phyloP scores from a whole-genome alignment of 2,113 vertebrate species.

The Carassius auratus region DNA sequence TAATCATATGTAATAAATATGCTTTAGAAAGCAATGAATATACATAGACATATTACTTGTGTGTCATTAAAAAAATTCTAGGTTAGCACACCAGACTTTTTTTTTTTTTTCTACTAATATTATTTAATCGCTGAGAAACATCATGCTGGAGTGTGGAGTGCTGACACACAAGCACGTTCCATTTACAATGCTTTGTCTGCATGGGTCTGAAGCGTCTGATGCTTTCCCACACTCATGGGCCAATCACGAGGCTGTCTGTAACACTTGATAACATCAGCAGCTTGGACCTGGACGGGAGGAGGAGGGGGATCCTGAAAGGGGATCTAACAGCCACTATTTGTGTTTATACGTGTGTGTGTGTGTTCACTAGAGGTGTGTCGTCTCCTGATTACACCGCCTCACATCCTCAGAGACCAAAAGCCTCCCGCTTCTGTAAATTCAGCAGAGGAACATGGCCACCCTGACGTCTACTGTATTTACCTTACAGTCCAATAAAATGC shows the following conservation, averaged over 20 bases:
- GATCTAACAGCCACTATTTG: slow-evolving; percentile 7
- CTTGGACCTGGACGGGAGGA: slow-evolving; percentile 43
- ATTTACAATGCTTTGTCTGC: slow-evolving; percentile 52
- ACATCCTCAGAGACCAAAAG: slow-evolving; percentile 48
- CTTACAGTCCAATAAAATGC: not conserved
- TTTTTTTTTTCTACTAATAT: not conserved
- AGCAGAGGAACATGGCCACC: slow-evolving; percentile 40
- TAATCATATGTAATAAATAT: too few relatives aligned
- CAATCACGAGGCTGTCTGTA: slow-evolving; percentile 43
- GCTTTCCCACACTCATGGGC: slow-evolving; percentile 64
- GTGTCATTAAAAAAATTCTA: not conserved
- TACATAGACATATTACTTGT: not conserved
- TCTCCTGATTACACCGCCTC: slow-evolving; percentile 11
- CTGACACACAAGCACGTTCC: slow-evolving; percentile 43
- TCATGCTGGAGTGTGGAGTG: slow-evolving; percentile 34
- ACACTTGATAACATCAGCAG: slow-evolving; percentile 61
- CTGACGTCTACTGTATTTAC: slow-evolving; percentile 29
- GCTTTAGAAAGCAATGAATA: too few relatives aligned
- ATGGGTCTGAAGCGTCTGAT: slow-evolving; percentile 52
- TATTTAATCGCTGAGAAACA: slow-evolving; percentile 28
- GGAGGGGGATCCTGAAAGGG: slow-evolving; percentile 40
- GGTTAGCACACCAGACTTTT: not conserved
- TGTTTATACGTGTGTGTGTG: too few relatives aligned
- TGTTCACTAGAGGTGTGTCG: slow-evolving; percentile 10
- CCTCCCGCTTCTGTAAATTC: slow-evolving; percentile 38